Percentiles rank a stretch among this genome's conserved stretches.
Evolutionary conservation across 2,797 vertebrate genomes (phyloP).

Genomic region (Argya squamiceps): DNA sequence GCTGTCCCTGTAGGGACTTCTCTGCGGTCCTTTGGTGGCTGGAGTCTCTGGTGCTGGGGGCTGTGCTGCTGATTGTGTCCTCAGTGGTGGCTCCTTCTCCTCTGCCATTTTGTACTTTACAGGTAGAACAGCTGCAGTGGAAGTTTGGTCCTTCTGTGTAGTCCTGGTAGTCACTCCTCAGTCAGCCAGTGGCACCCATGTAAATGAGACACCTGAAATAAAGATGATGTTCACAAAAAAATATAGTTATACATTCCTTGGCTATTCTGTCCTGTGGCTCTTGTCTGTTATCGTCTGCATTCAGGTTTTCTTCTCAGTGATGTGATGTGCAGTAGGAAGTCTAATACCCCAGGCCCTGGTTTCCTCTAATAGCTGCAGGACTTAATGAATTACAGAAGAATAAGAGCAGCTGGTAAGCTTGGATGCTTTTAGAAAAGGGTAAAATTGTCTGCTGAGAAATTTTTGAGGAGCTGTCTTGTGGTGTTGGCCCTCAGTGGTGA

Average conservation of each 20-base stretch:
- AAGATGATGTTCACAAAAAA: neutral
- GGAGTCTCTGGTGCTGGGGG: neutral
- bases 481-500: neutral
- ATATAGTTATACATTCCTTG: neutral
- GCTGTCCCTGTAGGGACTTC: neutral
- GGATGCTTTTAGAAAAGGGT: neutral
- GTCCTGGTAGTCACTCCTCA: neutral
- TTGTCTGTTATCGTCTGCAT: fast-evolving
- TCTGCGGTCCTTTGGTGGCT: neutral
- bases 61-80: neutral
- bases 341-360: neutral
- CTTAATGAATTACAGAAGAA: neutral
- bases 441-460: neutral
- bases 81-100: neutral
- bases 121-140: neutral
- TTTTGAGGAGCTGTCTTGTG: neutral
- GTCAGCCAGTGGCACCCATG: neutral
- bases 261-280: neutral
- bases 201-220: neutral
- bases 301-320: neutral
- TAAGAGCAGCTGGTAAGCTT: neutral
- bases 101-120: neutral
- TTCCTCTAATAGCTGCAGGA: neutral
- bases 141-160: neutral
- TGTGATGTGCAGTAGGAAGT: neutral